Base-by-base conservation (phyloP, 2,797 vertebrate species). In the Etheostoma nigrum region DNA sequence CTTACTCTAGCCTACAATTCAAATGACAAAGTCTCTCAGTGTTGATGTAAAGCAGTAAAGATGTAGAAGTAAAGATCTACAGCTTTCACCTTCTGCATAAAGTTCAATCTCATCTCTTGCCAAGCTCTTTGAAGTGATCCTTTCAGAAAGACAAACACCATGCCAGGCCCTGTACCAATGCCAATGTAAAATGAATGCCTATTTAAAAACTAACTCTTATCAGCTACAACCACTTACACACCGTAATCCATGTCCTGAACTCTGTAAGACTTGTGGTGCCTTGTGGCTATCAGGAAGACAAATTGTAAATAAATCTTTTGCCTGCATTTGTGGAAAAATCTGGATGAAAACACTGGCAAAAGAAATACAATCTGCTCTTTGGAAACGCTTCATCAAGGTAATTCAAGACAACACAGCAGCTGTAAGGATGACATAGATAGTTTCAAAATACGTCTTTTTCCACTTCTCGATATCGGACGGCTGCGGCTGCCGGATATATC, bases 381-480 rank as follows among this genome's bases (percentile, higher is more conserved):
- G 83, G 91, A 91, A 93, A 88, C 30, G 79, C 89, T 86, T 89
- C 89, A 88, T 90, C 82, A 61, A 85, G 86, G 94, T 91, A 94
- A 94, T 91, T 92, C 79, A 89, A 95, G 90, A 93, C 89, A 63
- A 73, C 51, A 12, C 78, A 27, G 90, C 94, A 94, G 92, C 94
- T 94, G 93, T 85, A 92, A 82, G 80, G 87, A 89, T 86, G 85
- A 91, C 86, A 90, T 82, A 78, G 88, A 91, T 93, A 84, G 77
- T 87, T 92, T 91, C 53, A 15, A 90, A 93, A 92, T 89, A 84
- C 87, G 81, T 72, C 67, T 91, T 92, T 92, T 91, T 87, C 87
- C 83, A 87, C 78, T 85, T 85, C 89, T 86, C 71, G 25, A 81
- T 82, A 89, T 88, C 75, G 67, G 83, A 78, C 72, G 19, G 33